Evolutionary conservation across 2,113 vertebrate genomes (phyloP).

Genomic region (Microcebus griseorufus): DNA sequence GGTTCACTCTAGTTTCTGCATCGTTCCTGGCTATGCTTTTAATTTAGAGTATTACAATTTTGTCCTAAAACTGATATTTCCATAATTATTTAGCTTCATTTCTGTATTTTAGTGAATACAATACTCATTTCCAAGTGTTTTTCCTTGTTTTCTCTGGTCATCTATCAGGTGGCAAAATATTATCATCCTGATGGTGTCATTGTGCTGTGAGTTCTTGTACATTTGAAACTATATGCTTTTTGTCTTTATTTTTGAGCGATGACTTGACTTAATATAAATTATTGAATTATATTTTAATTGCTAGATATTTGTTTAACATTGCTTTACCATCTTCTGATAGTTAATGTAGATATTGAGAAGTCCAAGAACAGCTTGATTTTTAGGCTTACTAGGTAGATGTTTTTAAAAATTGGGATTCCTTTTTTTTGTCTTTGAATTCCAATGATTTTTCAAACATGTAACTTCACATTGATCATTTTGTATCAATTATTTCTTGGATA

Average conservation of each 20-base stretch:
- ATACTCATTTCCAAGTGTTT: background rate
- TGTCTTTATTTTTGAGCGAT: background rate
- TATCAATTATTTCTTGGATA: background rate
- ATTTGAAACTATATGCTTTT: background rate
- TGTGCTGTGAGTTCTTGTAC: background rate
- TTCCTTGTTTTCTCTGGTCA: background rate
- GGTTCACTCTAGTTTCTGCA: background rate
- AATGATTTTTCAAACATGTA: background rate
- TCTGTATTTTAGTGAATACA: background rate
- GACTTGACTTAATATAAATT: background rate
- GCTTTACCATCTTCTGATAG: background rate
- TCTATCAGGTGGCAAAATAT: background rate
- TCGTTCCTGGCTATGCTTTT: background rate
- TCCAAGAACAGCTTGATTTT: background rate
- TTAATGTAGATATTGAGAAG: background rate
- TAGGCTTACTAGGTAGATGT: background rate
- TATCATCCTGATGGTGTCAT: background rate
- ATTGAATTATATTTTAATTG: background rate
- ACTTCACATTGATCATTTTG: background rate
- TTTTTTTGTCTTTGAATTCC: background rate
- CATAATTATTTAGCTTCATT: background rate
- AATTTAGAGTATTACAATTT: background rate
- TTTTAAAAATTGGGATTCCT: background rate
- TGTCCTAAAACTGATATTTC: background rate
- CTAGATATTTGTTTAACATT: background rate